These are phyloP conservation scores for Oceanodroma leucorhoa DNA, from an alignment of 2,797 vertebrate genomes.

Conservation along the genomic window DNA sequence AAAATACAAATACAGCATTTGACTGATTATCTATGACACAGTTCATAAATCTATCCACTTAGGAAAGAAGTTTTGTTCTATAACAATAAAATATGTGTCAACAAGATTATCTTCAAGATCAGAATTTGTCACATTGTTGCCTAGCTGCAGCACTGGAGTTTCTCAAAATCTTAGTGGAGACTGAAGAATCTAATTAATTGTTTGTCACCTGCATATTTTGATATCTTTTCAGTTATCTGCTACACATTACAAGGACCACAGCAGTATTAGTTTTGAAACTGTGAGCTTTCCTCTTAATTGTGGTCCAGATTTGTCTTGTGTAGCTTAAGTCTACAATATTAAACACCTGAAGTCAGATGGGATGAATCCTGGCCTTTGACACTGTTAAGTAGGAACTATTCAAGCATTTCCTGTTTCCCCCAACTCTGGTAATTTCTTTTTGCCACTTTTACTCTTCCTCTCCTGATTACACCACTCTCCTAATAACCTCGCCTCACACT, in stretches of 20 bases:
- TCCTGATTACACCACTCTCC: not conserved
- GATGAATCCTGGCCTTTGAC: not conserved
- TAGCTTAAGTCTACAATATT: not conserved
- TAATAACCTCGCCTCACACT: not conserved
- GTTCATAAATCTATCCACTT: not conserved
- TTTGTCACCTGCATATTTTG: not conserved
- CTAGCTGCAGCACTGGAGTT: not conserved
- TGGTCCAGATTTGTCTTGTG: not conserved
- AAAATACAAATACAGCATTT: not conserved
- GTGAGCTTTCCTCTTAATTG: not conserved
- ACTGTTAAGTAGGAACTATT: not conserved
- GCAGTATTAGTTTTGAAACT: not conserved
- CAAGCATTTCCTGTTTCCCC: not conserved
- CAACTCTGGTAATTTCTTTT: not conserved
- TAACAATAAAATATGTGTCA: not conserved
- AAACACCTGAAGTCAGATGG: not conserved
- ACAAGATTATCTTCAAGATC: not conserved
- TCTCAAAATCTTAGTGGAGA: not conserved
- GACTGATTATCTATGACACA: not conserved
- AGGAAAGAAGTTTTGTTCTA: not conserved
- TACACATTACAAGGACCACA: not conserved
- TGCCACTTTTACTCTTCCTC: not conserved
- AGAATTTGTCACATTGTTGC: not conserved
- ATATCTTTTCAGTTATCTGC: not conserved
- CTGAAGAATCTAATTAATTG: not conserved